Evolutionary conservation across 1,140 invertebrate species (phyloP).

Genomic region (Saccostrea cuccullata): DNA sequence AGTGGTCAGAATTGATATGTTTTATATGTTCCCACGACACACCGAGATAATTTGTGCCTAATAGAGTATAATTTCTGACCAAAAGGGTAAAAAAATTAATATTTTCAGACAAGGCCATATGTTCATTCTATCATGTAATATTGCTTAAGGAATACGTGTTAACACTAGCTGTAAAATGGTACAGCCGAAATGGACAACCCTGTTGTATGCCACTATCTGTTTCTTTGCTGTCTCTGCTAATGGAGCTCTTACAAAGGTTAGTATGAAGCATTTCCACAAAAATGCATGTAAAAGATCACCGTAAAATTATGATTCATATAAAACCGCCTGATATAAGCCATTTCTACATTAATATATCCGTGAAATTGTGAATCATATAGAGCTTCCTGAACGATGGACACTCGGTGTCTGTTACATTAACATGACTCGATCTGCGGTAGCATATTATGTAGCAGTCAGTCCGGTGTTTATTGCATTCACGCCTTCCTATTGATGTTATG

Average conservation of each 20-base stretch:
- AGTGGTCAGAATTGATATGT: not conserved
- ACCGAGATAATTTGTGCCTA: not conserved
- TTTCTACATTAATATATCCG: too few relatives aligned
- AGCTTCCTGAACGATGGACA: too few relatives aligned
- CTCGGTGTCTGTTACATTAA: too few relatives aligned
- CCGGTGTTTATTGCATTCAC: too few relatives aligned
- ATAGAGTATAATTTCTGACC: slow-evolving; percentile 4
- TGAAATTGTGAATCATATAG: too few relatives aligned
- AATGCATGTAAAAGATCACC: too few relatives aligned
- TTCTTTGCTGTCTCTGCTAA: not conserved
- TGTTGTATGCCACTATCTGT: not conserved
- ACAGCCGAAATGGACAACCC: not conserved
- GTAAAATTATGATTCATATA: too few relatives aligned
- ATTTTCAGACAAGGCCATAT: not conserved
- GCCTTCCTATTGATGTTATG: too few relatives aligned
- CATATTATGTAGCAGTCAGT: too few relatives aligned
- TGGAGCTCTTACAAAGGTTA: not conserved
- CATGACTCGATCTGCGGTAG: too few relatives aligned
- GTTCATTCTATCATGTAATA: not conserved
- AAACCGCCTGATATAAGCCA: too few relatives aligned
- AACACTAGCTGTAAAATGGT: not conserved
- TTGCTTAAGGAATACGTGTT: not conserved
- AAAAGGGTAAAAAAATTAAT: not conserved
- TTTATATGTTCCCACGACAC: not conserved
- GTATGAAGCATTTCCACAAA: not conserved